Conservation (phyloP, 2,888 invertebrate species). For the Fragum whitleyi region DNA sequence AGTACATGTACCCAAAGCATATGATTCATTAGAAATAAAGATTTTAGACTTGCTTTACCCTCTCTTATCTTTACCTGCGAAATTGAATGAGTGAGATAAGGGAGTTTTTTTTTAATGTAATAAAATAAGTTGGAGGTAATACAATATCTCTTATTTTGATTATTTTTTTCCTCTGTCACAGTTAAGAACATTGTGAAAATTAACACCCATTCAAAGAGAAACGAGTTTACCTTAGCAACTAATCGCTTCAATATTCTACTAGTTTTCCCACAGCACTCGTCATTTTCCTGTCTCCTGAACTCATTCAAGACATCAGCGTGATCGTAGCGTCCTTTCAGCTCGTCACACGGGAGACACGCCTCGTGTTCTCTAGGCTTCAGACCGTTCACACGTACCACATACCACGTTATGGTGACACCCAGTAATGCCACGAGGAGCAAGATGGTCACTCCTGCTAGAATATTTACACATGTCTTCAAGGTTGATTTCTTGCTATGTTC, state of each 20-base stretch:
- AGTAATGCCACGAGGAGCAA: not conserved
- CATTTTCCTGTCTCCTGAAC: not conserved
- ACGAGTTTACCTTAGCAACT: not conserved
- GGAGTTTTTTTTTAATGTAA: not conserved
- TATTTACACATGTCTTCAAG: not conserved
- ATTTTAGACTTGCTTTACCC: too few relatives aligned
- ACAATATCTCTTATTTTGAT: too few relatives aligned
- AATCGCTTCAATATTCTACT: constrained; percentile 4
- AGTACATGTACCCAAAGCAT: too few relatives aligned
- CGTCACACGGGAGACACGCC: not conserved
- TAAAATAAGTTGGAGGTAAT: too few relatives aligned
- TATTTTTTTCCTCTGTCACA: too few relatives aligned
- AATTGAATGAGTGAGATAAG: too few relatives aligned
- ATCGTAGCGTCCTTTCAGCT: not conserved
- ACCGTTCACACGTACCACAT: not conserved
- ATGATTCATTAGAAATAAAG: too few relatives aligned
- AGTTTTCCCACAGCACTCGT: not conserved
- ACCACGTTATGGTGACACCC: not conserved
- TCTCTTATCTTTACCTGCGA: too few relatives aligned
- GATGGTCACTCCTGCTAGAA: not conserved
- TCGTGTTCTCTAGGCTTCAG: not conserved
- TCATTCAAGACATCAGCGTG: not conserved
- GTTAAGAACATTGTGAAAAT: too few relatives aligned
- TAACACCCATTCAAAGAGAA: too few relatives aligned
- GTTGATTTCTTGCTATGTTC: too few relatives aligned